A percentile compares a stretch with the other conserved stretches of the same genome.
These are phyloP conservation scores for Caenorhabditis angaria DNA, from an alignment of 2,888 invertebrate species.

Conservation along the genomic window DNA sequence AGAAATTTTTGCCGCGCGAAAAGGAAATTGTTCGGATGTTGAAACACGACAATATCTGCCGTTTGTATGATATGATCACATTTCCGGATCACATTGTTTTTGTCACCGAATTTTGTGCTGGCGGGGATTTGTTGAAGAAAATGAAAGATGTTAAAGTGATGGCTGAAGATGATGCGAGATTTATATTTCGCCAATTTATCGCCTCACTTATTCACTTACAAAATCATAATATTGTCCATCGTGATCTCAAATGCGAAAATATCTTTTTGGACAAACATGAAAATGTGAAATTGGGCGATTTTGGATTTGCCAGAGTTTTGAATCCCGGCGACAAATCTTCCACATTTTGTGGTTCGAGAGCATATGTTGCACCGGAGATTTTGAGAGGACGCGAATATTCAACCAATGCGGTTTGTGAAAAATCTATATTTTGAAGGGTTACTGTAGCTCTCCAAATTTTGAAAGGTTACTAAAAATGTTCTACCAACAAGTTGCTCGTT, in stretches of 20 bases:
- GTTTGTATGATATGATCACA: conserved; percentile 78
- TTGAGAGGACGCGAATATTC: conserved; percentile 79
- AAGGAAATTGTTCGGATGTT: conserved; percentile 81
- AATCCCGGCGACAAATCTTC: conserved; percentile 76
- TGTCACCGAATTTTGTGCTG: conserved; percentile 75
- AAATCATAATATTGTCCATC: conserved; percentile 62
- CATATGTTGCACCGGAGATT: conserved; percentile 88
- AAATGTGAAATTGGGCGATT: conserved; percentile 88
- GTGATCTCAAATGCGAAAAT: too few relatives aligned
- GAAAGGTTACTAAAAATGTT: too few relatives aligned
- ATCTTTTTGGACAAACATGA: conserved; percentile 77
- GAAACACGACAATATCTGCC: conserved; percentile 83
- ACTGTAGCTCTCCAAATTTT: too few relatives aligned
- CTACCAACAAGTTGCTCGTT: too few relatives aligned
- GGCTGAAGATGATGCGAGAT: conserved; percentile 74
- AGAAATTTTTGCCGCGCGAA: conserved; percentile 85
- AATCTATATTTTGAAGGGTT: too few relatives aligned
- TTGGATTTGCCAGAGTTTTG: conserved; percentile 84
- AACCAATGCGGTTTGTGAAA: too few relatives aligned
- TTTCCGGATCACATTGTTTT: conserved; percentile 78
- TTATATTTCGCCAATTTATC: conserved; percentile 73
- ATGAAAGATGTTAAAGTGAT: conserved; percentile 77
- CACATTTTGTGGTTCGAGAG: conserved; percentile 86
- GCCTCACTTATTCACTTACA: conserved; percentile 61
- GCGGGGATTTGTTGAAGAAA: conserved; percentile 79